Conservation (phyloP, 2,113 vertebrate genomes). For the Ranitomeya imitator region DNA sequence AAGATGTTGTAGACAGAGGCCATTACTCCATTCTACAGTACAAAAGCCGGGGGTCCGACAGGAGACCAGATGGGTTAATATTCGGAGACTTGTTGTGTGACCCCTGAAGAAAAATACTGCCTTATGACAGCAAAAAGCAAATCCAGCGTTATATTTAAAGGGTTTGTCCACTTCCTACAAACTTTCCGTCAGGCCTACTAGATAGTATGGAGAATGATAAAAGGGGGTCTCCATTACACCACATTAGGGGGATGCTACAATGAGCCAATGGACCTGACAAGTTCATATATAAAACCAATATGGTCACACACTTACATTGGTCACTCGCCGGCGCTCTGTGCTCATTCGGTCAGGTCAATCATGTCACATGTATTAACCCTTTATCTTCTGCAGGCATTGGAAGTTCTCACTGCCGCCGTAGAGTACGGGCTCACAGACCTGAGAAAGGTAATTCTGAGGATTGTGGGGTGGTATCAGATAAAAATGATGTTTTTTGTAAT, state of each 20-base stretch:
- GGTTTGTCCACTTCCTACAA: background rate
- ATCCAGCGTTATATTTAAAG: background rate
- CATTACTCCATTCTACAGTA: no score
- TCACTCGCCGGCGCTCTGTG: no score
- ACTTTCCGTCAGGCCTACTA: background rate
- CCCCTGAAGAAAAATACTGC: background rate
- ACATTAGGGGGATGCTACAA: no score
- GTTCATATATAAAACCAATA: no score
- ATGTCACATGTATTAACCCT: background rate
- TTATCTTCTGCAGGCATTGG: constrained; percentile 68
- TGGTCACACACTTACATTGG: no score
- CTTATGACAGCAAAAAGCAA: background rate
- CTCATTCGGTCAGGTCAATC: background rate
- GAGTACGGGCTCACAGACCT: constrained; percentile 76
- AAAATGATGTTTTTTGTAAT: no score
- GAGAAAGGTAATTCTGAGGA: constrained; percentile 65
- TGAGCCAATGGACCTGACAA: no score
- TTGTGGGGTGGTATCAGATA: background rate
- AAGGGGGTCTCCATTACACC: no score
- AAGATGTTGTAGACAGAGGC: background rate
- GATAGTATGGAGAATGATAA: no score
- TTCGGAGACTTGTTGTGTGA: background rate
- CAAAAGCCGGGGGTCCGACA: background rate
- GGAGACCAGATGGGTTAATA: background rate
- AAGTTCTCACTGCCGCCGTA: constrained; percentile 76